These are phyloP conservation scores for Drosophila ochracea DNA, from an alignment of 2,888 invertebrate species.

Conservation along the genomic window DNA sequence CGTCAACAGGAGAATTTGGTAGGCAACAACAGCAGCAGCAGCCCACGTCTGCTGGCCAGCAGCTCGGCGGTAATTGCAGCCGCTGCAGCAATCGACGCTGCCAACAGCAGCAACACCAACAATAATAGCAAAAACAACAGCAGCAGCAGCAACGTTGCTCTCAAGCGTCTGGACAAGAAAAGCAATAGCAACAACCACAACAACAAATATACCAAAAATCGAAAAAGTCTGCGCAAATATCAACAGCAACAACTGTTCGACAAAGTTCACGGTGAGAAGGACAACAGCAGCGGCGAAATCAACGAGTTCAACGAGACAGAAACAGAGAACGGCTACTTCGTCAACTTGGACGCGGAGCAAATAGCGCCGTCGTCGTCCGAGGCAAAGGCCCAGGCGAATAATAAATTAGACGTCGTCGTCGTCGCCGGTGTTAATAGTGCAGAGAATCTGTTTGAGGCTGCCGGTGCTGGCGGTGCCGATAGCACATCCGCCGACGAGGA, in stretches of 20 bases:
- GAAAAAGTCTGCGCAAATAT: constrained; percentile 74
- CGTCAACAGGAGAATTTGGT: constrained; percentile 11
- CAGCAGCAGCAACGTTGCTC: constrained; percentile 28
- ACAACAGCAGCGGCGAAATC: constrained; percentile 13
- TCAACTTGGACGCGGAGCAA: constrained; percentile 43
- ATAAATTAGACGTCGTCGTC: constrained; percentile 1
- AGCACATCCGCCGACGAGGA: constrained; percentile 19
- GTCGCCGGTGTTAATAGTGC: constrained; percentile 9
- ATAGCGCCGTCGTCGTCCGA: constrained; percentile 34
- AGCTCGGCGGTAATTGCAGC: constrained; percentile 60
- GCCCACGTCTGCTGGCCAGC: constrained; percentile 50
- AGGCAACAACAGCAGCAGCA: constrained; percentile 28
- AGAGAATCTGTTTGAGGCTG: constrained; percentile 8
- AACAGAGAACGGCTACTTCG: constrained; percentile 22
- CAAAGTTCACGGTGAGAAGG: constrained; percentile 42
- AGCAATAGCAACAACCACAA: constrained; percentile 33
- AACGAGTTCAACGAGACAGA: constrained; percentile 7
- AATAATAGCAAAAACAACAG: constrained; percentile 22
- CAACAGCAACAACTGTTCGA: constrained; percentile 61
- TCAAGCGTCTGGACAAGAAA: constrained; percentile 47
- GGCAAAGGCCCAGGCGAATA: constrained; percentile 9
- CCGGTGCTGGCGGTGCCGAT: constrained; percentile 16
- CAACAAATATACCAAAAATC: constrained; percentile 67
- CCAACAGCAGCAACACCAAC: constrained; percentile 19
- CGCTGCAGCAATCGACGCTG: constrained; percentile 59